Evolutionary conservation across 2,113 vertebrate species (phyloP), one percentile per base, ranked within the genome.

Genomic region (Junco hyemalis): DNA sequence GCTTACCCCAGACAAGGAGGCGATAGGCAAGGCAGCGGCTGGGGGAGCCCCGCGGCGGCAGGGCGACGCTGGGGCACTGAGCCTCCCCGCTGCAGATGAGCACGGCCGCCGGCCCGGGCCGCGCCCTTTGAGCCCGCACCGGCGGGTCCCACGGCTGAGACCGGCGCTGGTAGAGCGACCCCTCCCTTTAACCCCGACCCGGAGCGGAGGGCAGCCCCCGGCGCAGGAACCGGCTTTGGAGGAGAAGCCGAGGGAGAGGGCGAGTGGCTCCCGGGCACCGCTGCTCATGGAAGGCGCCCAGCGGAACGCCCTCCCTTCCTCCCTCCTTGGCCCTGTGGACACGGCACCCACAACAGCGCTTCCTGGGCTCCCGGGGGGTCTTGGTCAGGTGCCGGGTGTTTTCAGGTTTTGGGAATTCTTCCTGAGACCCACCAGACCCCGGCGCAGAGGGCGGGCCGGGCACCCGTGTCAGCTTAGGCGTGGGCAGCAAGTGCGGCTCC

Each of bases 161-260:
- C 5, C 2, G 12, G 16, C 1, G 31, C 19, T 8, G 2, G 5
- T 5, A 10, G 31, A 51, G 35, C 6, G 8, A 5, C 60, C 7
- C 22, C 5, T 11, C 9, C 9, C 33, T 60, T 35, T 42, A 29
- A 48, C 36, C 5, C 36, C 26, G 6, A 16, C 1, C 40, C 25
- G 31, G 20, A 35, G 36, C 12, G 6, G 13, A 25, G 47, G n/a
- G 48, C 33, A 44, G 35, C 8, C 53, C 24, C 23, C 22, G 5
- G 1, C 4, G 4, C 40, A 24, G 50, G 38, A 51, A 5, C 38
- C 9, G 56, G 42, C 29, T 68, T 22, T 26, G 36, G 12, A 11
- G 42, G 20, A 29, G 6, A 18, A 26, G 31, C 18, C 56, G 4
- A 35, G 29, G 4, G 13, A 18, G 42, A 13, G 42, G 59, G 7